A percentile compares a stretch with the other conserved stretches of the same genome.
phyloP scores from a whole-genome alignment of 2,113 vertebrate species.

The Tachysurus fulvidraco region DNA sequence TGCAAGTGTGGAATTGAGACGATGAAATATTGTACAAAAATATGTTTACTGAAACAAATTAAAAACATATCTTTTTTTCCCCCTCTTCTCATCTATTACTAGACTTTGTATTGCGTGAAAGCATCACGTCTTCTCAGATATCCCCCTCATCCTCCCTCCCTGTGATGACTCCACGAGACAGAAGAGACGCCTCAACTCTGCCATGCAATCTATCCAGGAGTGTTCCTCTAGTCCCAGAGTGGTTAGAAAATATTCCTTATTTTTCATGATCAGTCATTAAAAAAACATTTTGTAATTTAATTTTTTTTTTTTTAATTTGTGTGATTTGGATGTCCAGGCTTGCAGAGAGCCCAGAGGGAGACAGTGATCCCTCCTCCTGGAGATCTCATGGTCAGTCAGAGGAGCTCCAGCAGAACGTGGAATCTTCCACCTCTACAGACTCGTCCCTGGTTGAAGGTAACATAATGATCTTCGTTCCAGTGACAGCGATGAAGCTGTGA shows the following conservation, averaged over 20 bases:
- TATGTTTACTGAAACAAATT: not conserved
- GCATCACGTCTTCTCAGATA: conserved; percentile 53
- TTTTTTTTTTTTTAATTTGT: not conserved
- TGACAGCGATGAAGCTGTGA: not conserved
- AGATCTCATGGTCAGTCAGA: conserved; percentile 78
- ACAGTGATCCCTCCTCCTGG: conserved; percentile 70
- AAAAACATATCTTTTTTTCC: not conserved
- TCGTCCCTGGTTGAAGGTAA: conserved; percentile 84
- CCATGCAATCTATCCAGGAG: conserved; percentile 71
- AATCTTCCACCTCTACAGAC: conserved; percentile 80
- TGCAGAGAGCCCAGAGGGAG: conserved; percentile 74
- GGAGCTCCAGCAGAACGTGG: conserved; percentile 75
- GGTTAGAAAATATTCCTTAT: conserved; percentile 66
- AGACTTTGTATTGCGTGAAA: conserved; percentile 85
- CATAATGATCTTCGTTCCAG: not conserved
- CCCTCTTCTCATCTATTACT: not conserved
- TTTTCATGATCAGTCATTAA: not conserved
- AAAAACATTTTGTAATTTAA: not conserved
- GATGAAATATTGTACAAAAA: not conserved
- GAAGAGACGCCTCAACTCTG: conserved; percentile 69
- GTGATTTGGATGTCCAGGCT: conserved; percentile 52
- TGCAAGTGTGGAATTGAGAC: not conserved
- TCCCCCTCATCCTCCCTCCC: conserved; percentile 74
- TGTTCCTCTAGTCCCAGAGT: conserved; percentile 74
- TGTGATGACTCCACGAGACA: conserved; percentile 66